These are phyloP conservation scores for Zeugodacus cucurbitae DNA, from an alignment of 1,140 invertebrate genomes.

Conservation along the genomic window DNA sequence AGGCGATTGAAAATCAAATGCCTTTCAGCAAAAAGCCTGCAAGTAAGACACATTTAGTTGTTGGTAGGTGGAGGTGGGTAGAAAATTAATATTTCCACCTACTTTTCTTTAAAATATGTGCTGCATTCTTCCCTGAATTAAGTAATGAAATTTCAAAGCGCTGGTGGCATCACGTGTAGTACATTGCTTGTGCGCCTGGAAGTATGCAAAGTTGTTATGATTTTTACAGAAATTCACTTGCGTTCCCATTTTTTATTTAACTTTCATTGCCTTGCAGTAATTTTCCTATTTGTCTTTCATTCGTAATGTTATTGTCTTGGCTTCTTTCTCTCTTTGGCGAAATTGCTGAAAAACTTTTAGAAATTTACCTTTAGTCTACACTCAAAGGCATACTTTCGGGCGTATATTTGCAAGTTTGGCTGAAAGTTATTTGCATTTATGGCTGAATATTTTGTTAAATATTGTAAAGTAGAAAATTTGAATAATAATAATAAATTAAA, in stretches of 20 bases:
- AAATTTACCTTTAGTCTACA: neutral
- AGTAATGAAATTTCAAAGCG: neutral
- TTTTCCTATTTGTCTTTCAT: neutral
- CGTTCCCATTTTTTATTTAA: neutral
- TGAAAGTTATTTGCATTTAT: neutral
- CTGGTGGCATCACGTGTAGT: neutral
- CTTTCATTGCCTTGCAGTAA: neutral
- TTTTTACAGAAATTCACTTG: neutral
- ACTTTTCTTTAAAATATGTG: neutral
- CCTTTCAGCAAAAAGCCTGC: neutral
- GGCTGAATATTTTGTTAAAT: neutral
- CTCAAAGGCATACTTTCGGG: neutral
- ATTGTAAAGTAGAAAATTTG: too few species aligned
- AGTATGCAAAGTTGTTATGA: neutral
- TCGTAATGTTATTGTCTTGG: neutral
- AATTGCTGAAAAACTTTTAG: neutral
- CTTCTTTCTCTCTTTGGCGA: neutral
- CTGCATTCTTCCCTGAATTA: neutral
- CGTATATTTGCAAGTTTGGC: neutral
- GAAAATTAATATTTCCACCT: too few species aligned
- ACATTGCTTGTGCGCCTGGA: neutral
- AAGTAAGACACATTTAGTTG: neutral
- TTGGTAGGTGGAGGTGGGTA: too few species aligned
- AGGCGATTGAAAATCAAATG: neutral
- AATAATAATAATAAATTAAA: too few species aligned